These are phyloP conservation scores for Cyanoderma ruficeps DNA, from an alignment of 2,113 vertebrate genomes.

Conservation along the genomic window DNA sequence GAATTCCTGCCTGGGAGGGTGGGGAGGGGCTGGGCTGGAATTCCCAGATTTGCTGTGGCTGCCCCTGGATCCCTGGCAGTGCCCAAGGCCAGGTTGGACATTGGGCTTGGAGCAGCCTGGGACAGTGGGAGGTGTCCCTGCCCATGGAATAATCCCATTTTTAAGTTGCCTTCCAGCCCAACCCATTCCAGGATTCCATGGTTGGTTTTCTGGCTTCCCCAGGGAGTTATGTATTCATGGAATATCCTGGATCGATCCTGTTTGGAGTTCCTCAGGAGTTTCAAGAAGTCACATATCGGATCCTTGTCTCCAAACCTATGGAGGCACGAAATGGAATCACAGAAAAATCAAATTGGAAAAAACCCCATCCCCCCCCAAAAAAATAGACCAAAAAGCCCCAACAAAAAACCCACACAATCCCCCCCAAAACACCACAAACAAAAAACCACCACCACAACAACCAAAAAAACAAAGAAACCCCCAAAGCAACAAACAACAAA, in stretches of 20 bases:
- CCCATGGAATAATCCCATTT: not conserved
- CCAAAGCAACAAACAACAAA: no score
- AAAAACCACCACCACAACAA: not conserved
- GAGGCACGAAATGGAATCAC: not conserved
- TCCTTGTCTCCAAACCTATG: not conserved
- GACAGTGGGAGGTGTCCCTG: no score
- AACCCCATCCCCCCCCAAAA: no score
- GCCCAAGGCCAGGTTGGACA: no score
- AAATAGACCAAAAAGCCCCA: no score
- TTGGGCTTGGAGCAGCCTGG: no score
- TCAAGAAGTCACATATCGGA: not conserved
- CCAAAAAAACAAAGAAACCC: not conserved
- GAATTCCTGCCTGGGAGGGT: no score
- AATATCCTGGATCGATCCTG: not conserved
- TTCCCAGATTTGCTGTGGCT: no score
- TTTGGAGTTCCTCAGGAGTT: not conserved
- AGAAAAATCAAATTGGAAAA: not conserved
- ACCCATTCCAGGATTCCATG: not conserved
- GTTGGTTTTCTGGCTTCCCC: not conserved
- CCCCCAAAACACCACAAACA: no score
- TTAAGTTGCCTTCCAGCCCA: not conserved
- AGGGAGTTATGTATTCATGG: no score
- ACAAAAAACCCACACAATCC: accelerated
- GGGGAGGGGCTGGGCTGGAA: no score
- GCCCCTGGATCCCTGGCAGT: no score